Evolutionary conservation across 2,888 invertebrate species (phyloP).

Genomic region (Quadriops clusia): DNA sequence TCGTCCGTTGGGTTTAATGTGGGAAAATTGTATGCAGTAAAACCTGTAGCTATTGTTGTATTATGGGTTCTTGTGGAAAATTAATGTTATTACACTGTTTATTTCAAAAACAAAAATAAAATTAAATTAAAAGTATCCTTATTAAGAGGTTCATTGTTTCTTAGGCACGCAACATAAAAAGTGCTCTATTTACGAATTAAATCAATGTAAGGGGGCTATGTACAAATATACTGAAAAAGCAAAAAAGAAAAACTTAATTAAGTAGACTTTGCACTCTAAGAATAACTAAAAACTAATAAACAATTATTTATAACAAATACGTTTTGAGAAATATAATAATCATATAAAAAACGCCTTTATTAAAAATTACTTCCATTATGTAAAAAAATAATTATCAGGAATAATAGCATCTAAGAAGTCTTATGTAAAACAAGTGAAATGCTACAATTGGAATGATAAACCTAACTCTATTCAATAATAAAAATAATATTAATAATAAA

Average conservation of each 20-base stretch:
- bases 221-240: slow-evolving; percentile 26
- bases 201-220: no score
- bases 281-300: slow-evolving; percentile 13
- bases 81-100: slow-evolving; percentile 23
- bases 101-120: slow-evolving; percentile 25
- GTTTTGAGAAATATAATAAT: slow-evolving; percentile 29
- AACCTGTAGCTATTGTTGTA: slow-evolving; percentile 33
- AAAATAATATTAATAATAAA: slow-evolving; percentile 16
- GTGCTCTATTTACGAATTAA: no score
- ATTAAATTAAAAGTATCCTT: slow-evolving; percentile 17
- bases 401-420: slow-evolving; percentile 37
- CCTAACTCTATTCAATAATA: slow-evolving; percentile 20
- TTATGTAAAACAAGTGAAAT: slow-evolving; percentile 32
- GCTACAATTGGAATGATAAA: slow-evolving; percentile 35
- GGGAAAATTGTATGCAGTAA: slow-evolving; percentile 35
- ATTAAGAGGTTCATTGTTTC: slow-evolving; percentile 26
- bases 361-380: slow-evolving; percentile 16
- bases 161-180: slow-evolving; percentile 34
- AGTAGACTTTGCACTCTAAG: slow-evolving; percentile 29
- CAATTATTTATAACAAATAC: no score
- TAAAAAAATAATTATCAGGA: slow-evolving; percentile 27
- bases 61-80: slow-evolving; percentile 29
- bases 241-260: slow-evolving; percentile 29
- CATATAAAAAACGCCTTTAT: slow-evolving; percentile 39
- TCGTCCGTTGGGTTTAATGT: slow-evolving; percentile 37